Conservation (phyloP, 1,140 invertebrate genomes). For the Steinernema khuongi region DNA sequence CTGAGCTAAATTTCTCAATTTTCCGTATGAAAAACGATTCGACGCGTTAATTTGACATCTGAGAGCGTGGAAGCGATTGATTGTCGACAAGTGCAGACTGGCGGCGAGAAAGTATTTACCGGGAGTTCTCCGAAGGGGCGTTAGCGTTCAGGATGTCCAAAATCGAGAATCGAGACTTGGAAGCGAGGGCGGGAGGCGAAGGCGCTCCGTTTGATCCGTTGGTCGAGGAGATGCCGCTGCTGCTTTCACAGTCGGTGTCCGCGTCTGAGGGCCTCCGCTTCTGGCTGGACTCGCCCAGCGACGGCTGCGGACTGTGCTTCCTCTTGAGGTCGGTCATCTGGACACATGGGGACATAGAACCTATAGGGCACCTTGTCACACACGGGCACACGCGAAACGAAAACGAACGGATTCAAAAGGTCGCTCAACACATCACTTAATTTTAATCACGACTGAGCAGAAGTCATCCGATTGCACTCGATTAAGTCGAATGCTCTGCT, state of each 20-base stretch:
- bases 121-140: background rate
- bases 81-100: background rate
- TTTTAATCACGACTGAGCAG: background rate
- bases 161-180: slow-evolving; percentile 10
- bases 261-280: background rate
- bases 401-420: background rate
- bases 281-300: background rate
- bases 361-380: background rate
- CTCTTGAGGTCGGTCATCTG: background rate
- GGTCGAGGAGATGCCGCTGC: background rate
- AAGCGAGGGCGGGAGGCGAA: background rate
- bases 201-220: background rate
- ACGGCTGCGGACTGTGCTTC: background rate
- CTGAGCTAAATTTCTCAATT: background rate
- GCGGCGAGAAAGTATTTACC: background rate
- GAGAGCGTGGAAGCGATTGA: slow-evolving; percentile 1
- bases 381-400: background rate
- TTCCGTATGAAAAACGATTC: slow-evolving; percentile 11
- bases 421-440: slow-evolving; percentile 1
- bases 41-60: background rate
- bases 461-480: slow-evolving; percentile 8
- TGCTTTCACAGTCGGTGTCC: background rate
- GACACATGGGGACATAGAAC: background rate
- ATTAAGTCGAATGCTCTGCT: background rate
- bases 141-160: background rate